Base-by-base conservation (phyloP, 1,140 invertebrate genomes). In the Drosophila parabipectinata region DNA sequence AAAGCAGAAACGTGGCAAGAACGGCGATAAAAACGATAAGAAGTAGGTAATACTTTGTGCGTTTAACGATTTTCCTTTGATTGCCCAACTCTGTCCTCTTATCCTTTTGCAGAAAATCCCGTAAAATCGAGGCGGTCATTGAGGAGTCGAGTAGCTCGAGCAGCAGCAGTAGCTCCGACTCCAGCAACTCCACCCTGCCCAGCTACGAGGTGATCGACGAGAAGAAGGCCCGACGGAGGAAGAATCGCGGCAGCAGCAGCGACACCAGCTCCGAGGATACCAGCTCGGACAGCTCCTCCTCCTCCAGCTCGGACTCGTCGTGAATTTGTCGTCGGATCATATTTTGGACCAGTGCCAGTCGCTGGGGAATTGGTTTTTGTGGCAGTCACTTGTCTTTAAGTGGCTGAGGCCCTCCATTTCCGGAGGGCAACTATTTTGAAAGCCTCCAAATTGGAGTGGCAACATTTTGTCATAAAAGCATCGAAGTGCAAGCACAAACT, bases 191-290 rank as follows among this genome's bases (percentile, higher is more conserved):
- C 39, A 91, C 90, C 28, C 52, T 91, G 76, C 90, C 90, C 66
- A 91, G 90, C 47, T 91, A 91, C 57, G 90, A 91, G 69, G 83
- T 91, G n/a, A 91, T 91, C 6, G 81, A 90, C 45, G 90, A 91
- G 63, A 91, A 90, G 47, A 91, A 91, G 57, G 67, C 64, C 6
- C 64, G 83, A 5, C 75, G 78, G 9, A 79, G 83, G 32, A 85
- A 72, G 32, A 64, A 32, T n/a, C 74, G 62, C 14, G 68, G 59
- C n/a, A 81, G 57, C 14, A 74, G 68, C 55, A 88, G 77, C 44
- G 78, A 76, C 51, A 74, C 79, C 39, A 81, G 85, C 39, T 87
- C 82, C 45, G 78, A 58, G 21, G 57, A 61, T 50, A 79, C 72
- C 61, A 89, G 84, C 76, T 89, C 84, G 37, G 59, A 59, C 21